Conservation (phyloP, 2,888 invertebrate genomes). For the Tiliacea citrago region DNA sequence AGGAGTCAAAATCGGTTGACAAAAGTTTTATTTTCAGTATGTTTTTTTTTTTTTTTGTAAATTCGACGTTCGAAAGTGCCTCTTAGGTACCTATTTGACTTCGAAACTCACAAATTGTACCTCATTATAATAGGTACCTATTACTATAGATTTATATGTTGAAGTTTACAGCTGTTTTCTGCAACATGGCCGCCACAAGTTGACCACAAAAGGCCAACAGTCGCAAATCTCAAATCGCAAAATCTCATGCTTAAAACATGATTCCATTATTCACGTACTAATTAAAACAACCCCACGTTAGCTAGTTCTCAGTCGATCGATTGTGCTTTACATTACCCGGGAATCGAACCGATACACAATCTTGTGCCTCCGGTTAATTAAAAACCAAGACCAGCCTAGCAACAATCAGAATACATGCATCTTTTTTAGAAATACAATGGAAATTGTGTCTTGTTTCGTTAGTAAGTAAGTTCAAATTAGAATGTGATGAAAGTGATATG, state of each 20-base stretch:
- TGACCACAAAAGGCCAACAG: conserved; percentile 1
- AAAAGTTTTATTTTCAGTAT: too few species aligned
- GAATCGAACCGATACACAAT: conserved; percentile 65
- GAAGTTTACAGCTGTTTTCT: too few species aligned
- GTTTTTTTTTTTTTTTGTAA: too few species aligned
- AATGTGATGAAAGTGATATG: neutral
- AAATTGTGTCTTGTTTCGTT: conserved; percentile 5
- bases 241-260: conserved; percentile 51
- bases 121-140: too few species aligned
- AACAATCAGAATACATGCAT: conserved; percentile 51
- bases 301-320: conserved; percentile 55
- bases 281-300: conserved; percentile 64
- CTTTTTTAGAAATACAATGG: neutral
- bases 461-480: neutral
- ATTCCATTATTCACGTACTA: conserved; percentile 62
- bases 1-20: too few species aligned
- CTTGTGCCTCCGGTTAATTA: conserved; percentile 64
- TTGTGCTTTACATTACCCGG: conserved; percentile 61
- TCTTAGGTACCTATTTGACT: too few species aligned
- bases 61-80: too few species aligned
- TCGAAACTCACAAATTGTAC: too few species aligned
- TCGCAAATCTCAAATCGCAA: conserved; percentile 28
- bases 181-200: neutral
- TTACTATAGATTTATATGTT: too few species aligned
- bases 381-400: conserved; percentile 58